Evolutionary conservation across 2,797 vertebrate genomes (phyloP).

Genomic region (Pantherophis vulpinus): DNA sequence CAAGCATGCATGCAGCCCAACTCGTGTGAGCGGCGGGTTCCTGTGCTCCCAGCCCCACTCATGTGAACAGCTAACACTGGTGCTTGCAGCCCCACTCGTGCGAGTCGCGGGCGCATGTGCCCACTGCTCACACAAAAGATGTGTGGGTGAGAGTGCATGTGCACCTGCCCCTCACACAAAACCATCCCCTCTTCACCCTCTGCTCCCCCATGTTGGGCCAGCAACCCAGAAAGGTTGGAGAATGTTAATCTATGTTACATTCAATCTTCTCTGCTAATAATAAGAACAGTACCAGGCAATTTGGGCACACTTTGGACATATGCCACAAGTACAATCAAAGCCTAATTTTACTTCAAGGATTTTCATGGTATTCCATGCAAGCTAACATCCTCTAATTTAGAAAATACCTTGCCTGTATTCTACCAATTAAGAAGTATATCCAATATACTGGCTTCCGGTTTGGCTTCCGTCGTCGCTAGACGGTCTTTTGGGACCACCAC

Average conservation of each 20-base stretch:
- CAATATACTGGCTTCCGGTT: no score
- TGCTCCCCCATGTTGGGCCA: no score
- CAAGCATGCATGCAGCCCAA: not conserved
- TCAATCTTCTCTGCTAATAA: not conserved
- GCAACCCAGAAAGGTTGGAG: not conserved
- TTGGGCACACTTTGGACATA: not conserved
- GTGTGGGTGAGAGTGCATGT: not conserved
- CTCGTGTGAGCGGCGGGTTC: not conserved
- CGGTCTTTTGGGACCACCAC: no score
- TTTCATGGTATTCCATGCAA: not conserved
- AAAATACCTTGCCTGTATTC: not conserved
- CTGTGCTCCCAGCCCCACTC: accelerated
- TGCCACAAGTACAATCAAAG: not conserved
- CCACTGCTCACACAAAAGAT: no score
- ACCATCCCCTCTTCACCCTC: not conserved
- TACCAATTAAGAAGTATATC: not conserved
- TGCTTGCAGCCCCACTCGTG: not conserved
- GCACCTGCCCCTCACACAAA: not conserved
- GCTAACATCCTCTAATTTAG: not conserved
- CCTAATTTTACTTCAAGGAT: not conserved
- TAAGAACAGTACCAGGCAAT: not conserved
- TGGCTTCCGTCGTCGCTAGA: no score
- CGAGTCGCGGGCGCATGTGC: no score
- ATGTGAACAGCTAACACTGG: accelerated
- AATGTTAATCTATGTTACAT: not conserved